These are phyloP conservation scores for Lumbricus terrestris DNA, from an alignment of 2,888 invertebrate species.

Conservation along the genomic window DNA sequence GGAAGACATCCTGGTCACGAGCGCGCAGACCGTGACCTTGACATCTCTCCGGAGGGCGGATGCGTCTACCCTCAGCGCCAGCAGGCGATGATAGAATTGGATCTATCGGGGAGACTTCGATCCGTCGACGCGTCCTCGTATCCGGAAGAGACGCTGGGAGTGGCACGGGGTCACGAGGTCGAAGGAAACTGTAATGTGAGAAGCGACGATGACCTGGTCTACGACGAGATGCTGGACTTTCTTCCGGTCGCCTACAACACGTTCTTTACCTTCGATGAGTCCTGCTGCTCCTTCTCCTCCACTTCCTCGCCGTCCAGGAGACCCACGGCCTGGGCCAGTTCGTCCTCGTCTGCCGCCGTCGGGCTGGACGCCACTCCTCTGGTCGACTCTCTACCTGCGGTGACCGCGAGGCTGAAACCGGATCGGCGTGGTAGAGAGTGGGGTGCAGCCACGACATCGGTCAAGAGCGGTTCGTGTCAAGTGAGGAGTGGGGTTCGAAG, in stretches of 20 bases:
- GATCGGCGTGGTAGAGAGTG: neutral
- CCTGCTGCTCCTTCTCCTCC: too few relatives aligned
- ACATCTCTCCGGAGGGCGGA: neutral
- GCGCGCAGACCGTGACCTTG: neutral
- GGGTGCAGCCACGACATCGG: neutral
- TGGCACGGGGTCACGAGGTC: neutral
- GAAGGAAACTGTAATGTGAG: neutral
- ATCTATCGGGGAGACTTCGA: neutral
- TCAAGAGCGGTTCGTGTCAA: neutral
- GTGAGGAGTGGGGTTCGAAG: neutral
- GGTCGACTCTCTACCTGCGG: neutral
- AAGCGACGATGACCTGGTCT: neutral
- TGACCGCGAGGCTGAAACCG: neutral
- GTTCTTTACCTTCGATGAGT: neutral
- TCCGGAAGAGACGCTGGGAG: neutral
- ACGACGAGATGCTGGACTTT: neutral
- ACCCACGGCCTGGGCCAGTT: neutral
- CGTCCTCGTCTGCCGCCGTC: neutral
- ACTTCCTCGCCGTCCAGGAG: neutral
- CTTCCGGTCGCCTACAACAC: neutral
- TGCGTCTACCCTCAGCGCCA: constrained; percentile 15
- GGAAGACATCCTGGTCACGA: neutral
- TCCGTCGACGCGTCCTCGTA: neutral
- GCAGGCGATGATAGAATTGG: neutral
- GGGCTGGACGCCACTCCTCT: neutral